Percentiles rank a stretch among this genome's conserved stretches.
These are phyloP conservation scores for Liasis olivaceus DNA, from an alignment of 2,797 vertebrate genomes.

Conservation along the genomic window DNA sequence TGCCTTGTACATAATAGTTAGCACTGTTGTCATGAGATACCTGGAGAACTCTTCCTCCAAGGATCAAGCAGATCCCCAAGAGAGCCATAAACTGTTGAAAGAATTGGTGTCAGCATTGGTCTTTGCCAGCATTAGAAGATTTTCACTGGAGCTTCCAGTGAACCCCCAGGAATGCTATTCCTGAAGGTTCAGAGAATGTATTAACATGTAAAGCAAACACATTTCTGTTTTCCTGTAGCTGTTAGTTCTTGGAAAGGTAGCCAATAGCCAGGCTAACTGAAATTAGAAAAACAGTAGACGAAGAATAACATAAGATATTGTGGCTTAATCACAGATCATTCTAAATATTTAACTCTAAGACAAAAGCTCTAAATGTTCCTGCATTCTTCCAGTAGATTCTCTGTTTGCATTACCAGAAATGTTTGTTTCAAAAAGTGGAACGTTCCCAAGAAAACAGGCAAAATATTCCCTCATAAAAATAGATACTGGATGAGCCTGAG, in stretches of 20 bases:
- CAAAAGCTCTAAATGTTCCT: background rate
- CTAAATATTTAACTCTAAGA: background rate
- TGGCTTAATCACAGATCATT: background rate
- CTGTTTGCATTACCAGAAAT: background rate
- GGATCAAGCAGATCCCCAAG: background rate
- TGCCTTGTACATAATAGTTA: background rate
- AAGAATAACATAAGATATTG: background rate
- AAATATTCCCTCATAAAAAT: slow-evolving; percentile 5
- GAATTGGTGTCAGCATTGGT: background rate
- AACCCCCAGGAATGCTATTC: background rate
- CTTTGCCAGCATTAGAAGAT: background rate
- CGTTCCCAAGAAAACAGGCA: background rate
- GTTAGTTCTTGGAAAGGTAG: too few relatives aligned
- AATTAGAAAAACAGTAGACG: background rate
- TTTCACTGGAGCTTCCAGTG: background rate
- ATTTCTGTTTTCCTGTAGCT: background rate
- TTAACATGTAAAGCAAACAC: background rate
- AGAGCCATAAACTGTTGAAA: background rate
- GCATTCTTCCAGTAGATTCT: background rate
- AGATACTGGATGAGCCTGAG: background rate
- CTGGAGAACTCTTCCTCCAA: background rate
- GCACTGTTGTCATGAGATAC: background rate
- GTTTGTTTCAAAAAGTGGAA: background rate
- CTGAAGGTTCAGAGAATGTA: background rate
- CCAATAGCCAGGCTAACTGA: background rate